Conservation (phyloP, 2,888 invertebrate species). For the Drosophila mimetica region DNA sequence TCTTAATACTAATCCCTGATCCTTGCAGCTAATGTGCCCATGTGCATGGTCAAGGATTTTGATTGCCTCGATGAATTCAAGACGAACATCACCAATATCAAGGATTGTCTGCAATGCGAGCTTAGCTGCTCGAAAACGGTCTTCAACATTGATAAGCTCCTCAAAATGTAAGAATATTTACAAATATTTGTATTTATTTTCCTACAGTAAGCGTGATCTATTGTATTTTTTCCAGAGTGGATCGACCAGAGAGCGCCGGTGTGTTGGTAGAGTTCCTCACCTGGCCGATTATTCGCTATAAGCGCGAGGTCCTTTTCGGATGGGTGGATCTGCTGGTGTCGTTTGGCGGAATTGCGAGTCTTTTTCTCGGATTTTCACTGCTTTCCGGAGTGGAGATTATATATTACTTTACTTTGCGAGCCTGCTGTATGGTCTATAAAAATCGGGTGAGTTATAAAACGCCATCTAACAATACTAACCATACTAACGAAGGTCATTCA, state of each 20-base stretch:
- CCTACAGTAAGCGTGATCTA: too few relatives aligned
- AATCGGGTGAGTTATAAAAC: slow-evolving; percentile 82
- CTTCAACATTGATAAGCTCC: slow-evolving; percentile 90
- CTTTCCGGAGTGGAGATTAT: slow-evolving; percentile 91
- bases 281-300: slow-evolving; percentile 89
- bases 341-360: slow-evolving; percentile 86
- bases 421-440: slow-evolving; percentile 84
- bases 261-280: slow-evolving; percentile 87
- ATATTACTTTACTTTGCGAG: slow-evolving; percentile 91
- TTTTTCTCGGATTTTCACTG: slow-evolving; percentile 88
- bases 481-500: too few relatives aligned
- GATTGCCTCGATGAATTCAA: slow-evolving; percentile 86
- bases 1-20: background rate
- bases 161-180: slow-evolving; percentile 85
- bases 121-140: slow-evolving; percentile 91
- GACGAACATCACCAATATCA: slow-evolving; percentile 86
- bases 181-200: background rate
- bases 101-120: slow-evolving; percentile 88
- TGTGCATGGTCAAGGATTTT: slow-evolving; percentile 87
- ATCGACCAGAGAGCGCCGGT: slow-evolving; percentile 64
- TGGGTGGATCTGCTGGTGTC: slow-evolving; percentile 91
- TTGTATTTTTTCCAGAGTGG: slow-evolving; percentile 35
- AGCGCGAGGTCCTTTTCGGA: slow-evolving; percentile 92
- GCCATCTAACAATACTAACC: too few relatives aligned
- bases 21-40: slow-evolving; percentile 79